A percentile compares a stretch with the other conserved stretches of the same genome.
phyloP scores from a whole-genome alignment of 92 coral and sea anemone genomes.

The Nematostella vectensis region DNA sequence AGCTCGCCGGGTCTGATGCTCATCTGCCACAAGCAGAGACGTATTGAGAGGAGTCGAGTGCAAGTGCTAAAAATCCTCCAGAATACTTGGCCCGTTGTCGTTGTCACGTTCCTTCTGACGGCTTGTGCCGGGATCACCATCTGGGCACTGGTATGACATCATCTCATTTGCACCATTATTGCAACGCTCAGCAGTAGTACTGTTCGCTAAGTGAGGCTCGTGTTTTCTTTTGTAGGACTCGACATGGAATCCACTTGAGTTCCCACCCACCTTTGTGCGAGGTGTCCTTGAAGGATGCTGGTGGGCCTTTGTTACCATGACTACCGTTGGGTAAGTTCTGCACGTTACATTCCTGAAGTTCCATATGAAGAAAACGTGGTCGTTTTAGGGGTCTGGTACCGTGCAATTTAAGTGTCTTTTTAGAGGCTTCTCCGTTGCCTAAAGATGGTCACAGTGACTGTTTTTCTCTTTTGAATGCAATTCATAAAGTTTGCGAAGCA shows the following conservation, averaged over 20 bases:
- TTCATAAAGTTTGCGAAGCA: too few species aligned
- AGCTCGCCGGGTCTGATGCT: constrained; percentile 27
- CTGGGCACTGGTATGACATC: constrained; percentile 20
- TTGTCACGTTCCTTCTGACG: constrained; percentile 7
- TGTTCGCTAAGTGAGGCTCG: too few species aligned
- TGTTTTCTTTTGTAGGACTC: too few species aligned
- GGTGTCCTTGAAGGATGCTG: constrained; percentile 31
- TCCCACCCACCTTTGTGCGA: constrained; percentile 2
- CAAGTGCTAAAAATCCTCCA: constrained; percentile 6
- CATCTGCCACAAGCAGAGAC: constrained; percentile 11
- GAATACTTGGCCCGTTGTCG: constrained; percentile 24
- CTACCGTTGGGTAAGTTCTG: constrained; percentile 29
- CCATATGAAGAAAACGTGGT: too few species aligned
- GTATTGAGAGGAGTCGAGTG: background rate
- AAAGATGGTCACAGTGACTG: too few species aligned
- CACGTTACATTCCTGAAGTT: too few species aligned
- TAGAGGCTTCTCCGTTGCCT: too few species aligned
- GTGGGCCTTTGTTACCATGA: constrained; percentile 48
- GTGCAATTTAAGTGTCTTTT: too few species aligned
- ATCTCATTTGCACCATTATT: background rate
- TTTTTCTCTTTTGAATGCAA: too few species aligned
- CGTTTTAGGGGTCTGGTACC: too few species aligned
- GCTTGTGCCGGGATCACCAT: constrained; percentile 13
- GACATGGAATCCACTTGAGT: constrained; percentile 4
- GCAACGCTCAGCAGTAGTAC: too few species aligned